phyloP scores from a whole-genome alignment of 2,888 invertebrate genomes.

The Rhagium mordax region DNA sequence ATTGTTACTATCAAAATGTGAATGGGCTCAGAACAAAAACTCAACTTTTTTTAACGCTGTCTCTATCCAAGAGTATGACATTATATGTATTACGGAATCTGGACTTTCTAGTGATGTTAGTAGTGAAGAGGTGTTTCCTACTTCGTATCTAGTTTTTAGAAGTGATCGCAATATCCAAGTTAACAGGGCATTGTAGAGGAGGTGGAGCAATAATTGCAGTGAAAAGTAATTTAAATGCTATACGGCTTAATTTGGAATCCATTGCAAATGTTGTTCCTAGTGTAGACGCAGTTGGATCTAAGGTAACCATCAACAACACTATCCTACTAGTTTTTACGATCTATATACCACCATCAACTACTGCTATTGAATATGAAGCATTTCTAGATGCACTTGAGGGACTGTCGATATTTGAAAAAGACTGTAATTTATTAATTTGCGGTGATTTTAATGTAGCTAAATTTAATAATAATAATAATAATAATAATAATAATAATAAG shows the following conservation, averaged over 20 bases:
- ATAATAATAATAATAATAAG: too few relatives aligned
- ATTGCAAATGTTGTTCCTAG: too few relatives aligned
- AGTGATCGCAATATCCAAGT: not conserved
- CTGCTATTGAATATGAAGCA: not conserved
- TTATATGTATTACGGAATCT: not conserved
- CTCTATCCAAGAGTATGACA: not conserved
- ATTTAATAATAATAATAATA: too few relatives aligned
- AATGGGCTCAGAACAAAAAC: not conserved
- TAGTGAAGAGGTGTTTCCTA: not conserved
- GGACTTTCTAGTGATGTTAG: not conserved
- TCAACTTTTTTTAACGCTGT: not conserved
- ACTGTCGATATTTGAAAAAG: not conserved
- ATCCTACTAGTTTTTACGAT: not conserved
- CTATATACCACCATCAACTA: not conserved
- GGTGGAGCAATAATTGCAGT: too few relatives aligned
- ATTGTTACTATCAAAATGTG: not conserved
- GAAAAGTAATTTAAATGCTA: too few relatives aligned
- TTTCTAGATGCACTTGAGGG: not conserved
- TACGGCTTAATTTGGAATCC: too few relatives aligned
- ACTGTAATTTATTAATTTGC: not conserved
- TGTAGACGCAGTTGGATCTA: not conserved
- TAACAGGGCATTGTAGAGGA: too few relatives aligned
- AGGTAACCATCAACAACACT: not conserved
- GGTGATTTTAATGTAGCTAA: not conserved
- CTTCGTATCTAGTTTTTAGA: not conserved